Base-by-base conservation (phyloP, 2,113 vertebrate species). In the Xyrauchen texanus region DNA sequence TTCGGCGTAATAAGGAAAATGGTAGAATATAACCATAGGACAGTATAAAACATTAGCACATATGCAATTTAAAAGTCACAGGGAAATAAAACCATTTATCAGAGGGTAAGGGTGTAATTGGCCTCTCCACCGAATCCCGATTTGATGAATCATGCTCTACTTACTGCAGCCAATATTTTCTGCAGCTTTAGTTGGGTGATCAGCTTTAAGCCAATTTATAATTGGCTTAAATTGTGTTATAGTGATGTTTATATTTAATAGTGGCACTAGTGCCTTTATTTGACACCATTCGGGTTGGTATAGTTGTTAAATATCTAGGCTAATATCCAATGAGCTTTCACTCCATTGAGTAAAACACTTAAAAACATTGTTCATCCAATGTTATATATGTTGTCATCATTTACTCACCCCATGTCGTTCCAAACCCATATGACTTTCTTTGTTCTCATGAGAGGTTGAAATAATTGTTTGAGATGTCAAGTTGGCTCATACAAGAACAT, bases 31-130 rank as follows among this genome's bases (percentile, higher is more conserved):
- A 79, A 81, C 52, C 21, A 42, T 70, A 68, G 67, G 66, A 75
- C 4, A 44, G 8, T 76, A 81, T 67, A 77, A 67, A 75, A 72
- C 60, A 71, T 81, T 84, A 78, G 78, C 78, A 71, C 68, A 73
- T 44, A 15, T 9, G n/a, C 76, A 62, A 71, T 63, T 76, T 84
- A 81, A 84, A 77, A 65, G 68, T 49, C 47, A 58, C 53, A 66
- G 21, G 72, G 69, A 81, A 79, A 81, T 79, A 76, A 72, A 81
- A 77, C 65, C 63, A 84, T 84, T 79, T 77, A 84, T 84, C 83
- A 84, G 78, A 58, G 57, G 66, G 21, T 45, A 51, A 58, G 61
- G 69, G 61, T 70, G 64, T 79, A 84, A 81, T 71, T 81, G 60
- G 74, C 71, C 83, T 79, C 66, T 71, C 70, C 65, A 60, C 64